phyloP scores from a whole-genome alignment of 2,888 invertebrate species.

The Drosophila demipolita region DNA sequence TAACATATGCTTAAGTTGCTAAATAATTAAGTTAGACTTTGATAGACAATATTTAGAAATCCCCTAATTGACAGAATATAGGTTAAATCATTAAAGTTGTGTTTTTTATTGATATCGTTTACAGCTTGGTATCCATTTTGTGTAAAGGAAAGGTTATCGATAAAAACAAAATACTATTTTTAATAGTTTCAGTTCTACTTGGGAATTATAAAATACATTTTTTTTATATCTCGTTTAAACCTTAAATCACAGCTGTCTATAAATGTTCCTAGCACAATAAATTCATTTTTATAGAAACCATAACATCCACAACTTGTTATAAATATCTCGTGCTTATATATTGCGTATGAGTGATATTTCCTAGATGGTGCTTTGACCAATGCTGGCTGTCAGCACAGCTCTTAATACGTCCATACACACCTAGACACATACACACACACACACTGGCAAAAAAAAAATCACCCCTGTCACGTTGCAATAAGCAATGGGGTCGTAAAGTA shows the following conservation, averaged over 20 bases:
- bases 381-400: slow-evolving; percentile 40
- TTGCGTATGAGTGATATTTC: slow-evolving; percentile 23
- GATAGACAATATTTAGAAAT: rapidly evolving
- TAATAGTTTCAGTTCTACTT: background rate
- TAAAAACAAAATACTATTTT: background rate
- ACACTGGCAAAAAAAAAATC: background rate
- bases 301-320: background rate
- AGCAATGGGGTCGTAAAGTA: slow-evolving; percentile 44
- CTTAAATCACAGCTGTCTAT: background rate
- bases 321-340: slow-evolving; percentile 4
- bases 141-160: background rate
- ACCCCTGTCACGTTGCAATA: slow-evolving; percentile 1
- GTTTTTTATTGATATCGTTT: background rate
- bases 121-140: background rate
- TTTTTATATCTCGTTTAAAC: background rate
- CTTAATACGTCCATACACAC: slow-evolving; percentile 15
- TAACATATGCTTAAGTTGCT: background rate
- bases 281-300: background rate
- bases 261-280: background rate
- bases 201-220: background rate
- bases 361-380: slow-evolving; percentile 14
- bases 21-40: background rate
- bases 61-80: background rate
- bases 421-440: background rate
- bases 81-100: background rate